These are phyloP conservation scores for Nettapus auritus DNA, from an alignment of 2,113 vertebrate species.

Conservation along the genomic window DNA sequence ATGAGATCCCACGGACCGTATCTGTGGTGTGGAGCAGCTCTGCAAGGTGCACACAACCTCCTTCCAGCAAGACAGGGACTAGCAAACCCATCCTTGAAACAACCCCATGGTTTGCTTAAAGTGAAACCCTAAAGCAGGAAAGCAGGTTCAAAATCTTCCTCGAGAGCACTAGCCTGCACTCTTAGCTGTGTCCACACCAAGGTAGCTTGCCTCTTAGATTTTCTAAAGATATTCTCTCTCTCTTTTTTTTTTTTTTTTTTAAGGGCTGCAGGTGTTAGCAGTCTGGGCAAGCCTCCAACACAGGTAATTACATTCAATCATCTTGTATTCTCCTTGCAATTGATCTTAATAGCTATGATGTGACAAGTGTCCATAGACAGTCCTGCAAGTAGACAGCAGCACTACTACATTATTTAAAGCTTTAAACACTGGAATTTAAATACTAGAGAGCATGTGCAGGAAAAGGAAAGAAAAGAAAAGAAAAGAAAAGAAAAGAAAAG, in stretches of 20 bases:
- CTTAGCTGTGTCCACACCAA: neutral
- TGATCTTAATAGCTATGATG: neutral
- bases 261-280: neutral
- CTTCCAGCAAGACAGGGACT: neutral
- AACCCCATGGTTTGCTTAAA: neutral
- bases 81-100: neutral
- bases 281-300: neutral
- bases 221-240: neutral
- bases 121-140: neutral
- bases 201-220: neutral
- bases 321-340: neutral
- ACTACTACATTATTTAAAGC: neutral
- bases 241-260: neutral
- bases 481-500: neutral
- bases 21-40: accelerated
- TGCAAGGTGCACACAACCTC: neutral
- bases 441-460: neutral
- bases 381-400: neutral
- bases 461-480: neutral
- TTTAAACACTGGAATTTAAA: constrained; percentile 9
- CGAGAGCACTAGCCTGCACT: neutral
- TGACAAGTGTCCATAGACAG: neutral
- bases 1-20: neutral
- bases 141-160: neutral
- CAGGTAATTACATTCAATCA: neutral